Percentiles rank a stretch among this genome's conserved stretches.
phyloP scores from a whole-genome alignment of 2,113 vertebrate genomes.

The Ardeotis arabs region DNA sequence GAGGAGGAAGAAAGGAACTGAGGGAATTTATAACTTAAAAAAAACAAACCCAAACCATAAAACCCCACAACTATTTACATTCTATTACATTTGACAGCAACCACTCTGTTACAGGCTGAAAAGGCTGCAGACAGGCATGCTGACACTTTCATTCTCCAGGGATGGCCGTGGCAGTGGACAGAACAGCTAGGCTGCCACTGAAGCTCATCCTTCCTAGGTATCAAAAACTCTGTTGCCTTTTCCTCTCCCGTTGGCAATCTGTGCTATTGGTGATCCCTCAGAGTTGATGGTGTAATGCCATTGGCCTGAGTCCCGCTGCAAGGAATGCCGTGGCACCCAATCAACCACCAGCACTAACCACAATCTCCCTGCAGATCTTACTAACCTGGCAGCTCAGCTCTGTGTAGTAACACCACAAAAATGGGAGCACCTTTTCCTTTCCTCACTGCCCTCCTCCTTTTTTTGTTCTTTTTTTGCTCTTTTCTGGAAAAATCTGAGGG shows the following conservation, averaged over 20 bases:
- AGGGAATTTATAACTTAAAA: not conserved
- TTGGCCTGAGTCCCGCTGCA: not conserved
- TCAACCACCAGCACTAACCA: conserved; percentile 33
- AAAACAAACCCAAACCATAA: not conserved
- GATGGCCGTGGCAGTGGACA: not conserved
- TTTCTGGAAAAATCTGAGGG: not conserved
- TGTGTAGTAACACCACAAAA: not conserved
- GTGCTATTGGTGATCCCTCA: not conserved
- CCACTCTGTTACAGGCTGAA: not conserved
- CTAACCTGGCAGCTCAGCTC: conserved; percentile 13
- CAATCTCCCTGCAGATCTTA: conserved; percentile 32
- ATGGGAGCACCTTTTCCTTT: not conserved
- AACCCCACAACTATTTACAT: not conserved
- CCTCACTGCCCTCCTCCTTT: not conserved
- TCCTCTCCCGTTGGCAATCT: not conserved
- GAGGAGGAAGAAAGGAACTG: not conserved
- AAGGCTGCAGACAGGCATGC: not conserved
- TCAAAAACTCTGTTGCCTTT: not conserved
- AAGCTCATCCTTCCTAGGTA: not conserved
- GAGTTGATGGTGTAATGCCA: not conserved
- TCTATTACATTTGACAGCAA: not conserved
- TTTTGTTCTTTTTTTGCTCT: not conserved
- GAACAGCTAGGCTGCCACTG: not conserved
- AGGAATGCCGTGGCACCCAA: not conserved
- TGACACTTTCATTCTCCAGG: not conserved